phyloP scores from a whole-genome alignment of 2,888 invertebrate genomes.

The Lordiphosa fenestrarum region DNA sequence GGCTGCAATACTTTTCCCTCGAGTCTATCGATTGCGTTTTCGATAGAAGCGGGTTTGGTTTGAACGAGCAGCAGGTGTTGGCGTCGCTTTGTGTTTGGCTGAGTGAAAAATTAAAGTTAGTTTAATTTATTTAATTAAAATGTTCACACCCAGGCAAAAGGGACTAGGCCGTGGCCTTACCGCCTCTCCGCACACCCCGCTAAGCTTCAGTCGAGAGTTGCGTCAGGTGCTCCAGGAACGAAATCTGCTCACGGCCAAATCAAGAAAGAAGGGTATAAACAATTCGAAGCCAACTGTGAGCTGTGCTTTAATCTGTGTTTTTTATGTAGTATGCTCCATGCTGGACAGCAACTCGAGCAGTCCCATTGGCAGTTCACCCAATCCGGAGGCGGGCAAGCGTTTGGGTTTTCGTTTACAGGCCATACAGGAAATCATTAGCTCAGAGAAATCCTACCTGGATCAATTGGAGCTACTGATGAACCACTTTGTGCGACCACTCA shows the following conservation, averaged over 20 bases:
- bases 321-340: conserved; percentile 81
- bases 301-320: not conserved
- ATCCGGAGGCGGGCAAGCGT: conserved; percentile 75
- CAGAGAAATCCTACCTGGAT: conserved; percentile 86
- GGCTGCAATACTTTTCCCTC: no score
- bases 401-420: conserved; percentile 81
- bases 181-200: conserved; percentile 77
- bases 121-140: conserved; percentile 22
- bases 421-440: conserved; percentile 85
- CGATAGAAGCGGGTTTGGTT: conserved; percentile 18
- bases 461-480: conserved; percentile 85
- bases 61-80: conserved; percentile 62
- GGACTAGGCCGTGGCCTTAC: conserved; percentile 17
- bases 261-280: conserved; percentile 82
- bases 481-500: conserved; percentile 84
- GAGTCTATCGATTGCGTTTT: not conserved
- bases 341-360: conserved; percentile 79
- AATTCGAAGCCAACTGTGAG: no score
- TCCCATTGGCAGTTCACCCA: conserved; percentile 56
- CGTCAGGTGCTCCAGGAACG: conserved; percentile 83
- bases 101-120: conserved; percentile 10
- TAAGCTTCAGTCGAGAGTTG: conserved; percentile 83
- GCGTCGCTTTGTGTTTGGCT: conserved; percentile 46
- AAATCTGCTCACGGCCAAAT: conserved; percentile 84
- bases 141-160: conserved; percentile 74